phyloP scores from a whole-genome alignment of 2,113 vertebrate species.

The Ictidomys tridecemlineatus region DNA sequence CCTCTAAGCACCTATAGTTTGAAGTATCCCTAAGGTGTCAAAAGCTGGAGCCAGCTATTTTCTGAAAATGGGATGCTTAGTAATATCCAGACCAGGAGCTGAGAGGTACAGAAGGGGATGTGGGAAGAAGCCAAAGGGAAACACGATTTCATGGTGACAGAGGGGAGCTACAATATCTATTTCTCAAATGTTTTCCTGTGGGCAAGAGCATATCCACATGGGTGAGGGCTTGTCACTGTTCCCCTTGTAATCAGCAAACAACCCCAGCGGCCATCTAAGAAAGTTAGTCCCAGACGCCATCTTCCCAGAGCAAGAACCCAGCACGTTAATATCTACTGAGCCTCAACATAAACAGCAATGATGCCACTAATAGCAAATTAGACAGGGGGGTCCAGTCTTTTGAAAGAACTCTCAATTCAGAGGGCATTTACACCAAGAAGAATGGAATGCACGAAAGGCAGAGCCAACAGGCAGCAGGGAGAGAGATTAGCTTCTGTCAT shows the following conservation, averaged over 20 bases:
- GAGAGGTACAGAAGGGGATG: neutral
- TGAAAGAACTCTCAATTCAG: neutral
- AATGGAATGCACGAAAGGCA: slow-evolving; percentile 31
- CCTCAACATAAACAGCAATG: slow-evolving; percentile 15
- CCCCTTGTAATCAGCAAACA: neutral
- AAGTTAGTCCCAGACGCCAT: neutral
- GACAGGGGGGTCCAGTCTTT: neutral
- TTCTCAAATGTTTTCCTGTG: neutral
- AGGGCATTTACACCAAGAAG: slow-evolving; percentile 1
- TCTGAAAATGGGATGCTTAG: neutral
- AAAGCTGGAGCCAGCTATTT: neutral
- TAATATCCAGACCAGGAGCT: neutral
- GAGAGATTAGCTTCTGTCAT: slow-evolving; percentile 48
- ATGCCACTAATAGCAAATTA: neutral
- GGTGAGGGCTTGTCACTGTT: too few species aligned
- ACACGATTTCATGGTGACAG: neutral
- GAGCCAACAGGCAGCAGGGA: neutral
- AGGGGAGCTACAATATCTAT: neutral
- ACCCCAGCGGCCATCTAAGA: neutral
- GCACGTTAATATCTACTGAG: neutral
- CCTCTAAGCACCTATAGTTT: neutral
- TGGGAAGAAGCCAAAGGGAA: slow-evolving; percentile 42
- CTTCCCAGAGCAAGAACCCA: neutral
- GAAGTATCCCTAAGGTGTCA: neutral
- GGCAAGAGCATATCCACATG: neutral